Evolutionary conservation across 1,140 invertebrate genomes (phyloP).

Genomic region (Pomacea maculata): DNA sequence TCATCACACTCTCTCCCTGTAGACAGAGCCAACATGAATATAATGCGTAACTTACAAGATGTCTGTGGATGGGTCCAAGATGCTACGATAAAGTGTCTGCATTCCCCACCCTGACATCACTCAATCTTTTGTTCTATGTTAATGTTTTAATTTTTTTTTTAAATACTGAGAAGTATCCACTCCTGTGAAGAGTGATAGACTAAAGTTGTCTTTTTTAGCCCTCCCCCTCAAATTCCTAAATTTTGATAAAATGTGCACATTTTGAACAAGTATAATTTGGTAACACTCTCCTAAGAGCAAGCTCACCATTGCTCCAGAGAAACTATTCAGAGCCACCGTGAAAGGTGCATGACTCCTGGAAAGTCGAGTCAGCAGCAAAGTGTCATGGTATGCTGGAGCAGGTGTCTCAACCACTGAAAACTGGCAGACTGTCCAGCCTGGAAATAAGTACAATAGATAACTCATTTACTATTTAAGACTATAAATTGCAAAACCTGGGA

Average conservation of each 20-base stretch:
- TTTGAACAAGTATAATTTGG: too few species aligned
- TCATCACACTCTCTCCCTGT: background rate
- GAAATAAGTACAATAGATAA: too few species aligned
- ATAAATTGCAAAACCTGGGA: too few species aligned
- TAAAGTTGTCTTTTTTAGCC: too few species aligned
- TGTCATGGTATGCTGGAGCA: constrained; percentile 10
- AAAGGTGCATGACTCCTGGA: constrained; percentile 32
- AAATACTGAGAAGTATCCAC: background rate
- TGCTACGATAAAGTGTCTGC: background rate
- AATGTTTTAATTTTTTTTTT: background rate
- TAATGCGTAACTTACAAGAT: background rate
- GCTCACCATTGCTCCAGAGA: constrained; percentile 32
- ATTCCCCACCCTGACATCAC: too few species aligned
- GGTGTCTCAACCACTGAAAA: constrained; percentile 40
- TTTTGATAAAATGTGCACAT: too few species aligned
- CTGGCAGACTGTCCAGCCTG: constrained; percentile 54
- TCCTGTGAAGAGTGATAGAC: too few species aligned
- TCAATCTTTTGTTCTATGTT: too few species aligned
- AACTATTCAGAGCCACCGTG: constrained; percentile 36
- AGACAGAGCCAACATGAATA: background rate
- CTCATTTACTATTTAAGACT: too few species aligned
- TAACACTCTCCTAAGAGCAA: too few species aligned
- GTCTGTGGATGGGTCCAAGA: background rate
- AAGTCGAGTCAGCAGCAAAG: constrained; percentile 46
- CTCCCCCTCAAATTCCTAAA: too few species aligned